These are phyloP conservation scores for Lota lota DNA, from an alignment of 2,113 vertebrate species.

Conservation along the genomic window DNA sequence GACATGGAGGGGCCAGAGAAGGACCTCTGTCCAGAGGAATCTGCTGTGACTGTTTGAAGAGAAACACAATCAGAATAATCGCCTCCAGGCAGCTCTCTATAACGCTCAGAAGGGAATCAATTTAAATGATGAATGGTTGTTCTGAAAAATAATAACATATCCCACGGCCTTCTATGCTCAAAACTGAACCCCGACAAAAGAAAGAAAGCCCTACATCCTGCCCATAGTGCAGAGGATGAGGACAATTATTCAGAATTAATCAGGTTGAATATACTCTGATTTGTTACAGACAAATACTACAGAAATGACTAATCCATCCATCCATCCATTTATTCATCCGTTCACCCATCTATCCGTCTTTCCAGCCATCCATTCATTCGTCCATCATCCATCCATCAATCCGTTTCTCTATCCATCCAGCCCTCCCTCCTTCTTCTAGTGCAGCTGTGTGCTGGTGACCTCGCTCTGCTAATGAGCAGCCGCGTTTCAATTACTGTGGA, in stretches of 20 bases:
- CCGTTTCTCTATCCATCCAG: not conserved
- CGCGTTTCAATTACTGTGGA: not conserved
- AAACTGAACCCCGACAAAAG: not conserved
- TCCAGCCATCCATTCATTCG: not conserved
- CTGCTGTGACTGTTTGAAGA: not conserved
- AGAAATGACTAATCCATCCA: not conserved
- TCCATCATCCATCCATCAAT: not conserved
- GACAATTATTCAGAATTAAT: too few species aligned
- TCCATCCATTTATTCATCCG: not conserved
- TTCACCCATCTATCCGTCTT: not conserved
- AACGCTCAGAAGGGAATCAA: not conserved
- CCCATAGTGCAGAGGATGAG: not conserved
- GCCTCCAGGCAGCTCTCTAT: not conserved
- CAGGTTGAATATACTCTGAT: too few species aligned
- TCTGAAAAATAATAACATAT: not conserved
- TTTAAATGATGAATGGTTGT: too few species aligned
- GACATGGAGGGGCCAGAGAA: not conserved
- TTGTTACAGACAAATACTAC: too few species aligned
- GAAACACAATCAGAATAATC: slow-evolving; percentile 1
- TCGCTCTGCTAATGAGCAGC: not conserved
- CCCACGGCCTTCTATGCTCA: not conserved
- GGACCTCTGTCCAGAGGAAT: not conserved
- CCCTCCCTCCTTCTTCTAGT: not conserved
- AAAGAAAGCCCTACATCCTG: not conserved
- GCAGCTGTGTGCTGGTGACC: not conserved